Evolutionary conservation across 2,113 vertebrate genomes (phyloP).

Genomic region (Menura novaehollandiae): DNA sequence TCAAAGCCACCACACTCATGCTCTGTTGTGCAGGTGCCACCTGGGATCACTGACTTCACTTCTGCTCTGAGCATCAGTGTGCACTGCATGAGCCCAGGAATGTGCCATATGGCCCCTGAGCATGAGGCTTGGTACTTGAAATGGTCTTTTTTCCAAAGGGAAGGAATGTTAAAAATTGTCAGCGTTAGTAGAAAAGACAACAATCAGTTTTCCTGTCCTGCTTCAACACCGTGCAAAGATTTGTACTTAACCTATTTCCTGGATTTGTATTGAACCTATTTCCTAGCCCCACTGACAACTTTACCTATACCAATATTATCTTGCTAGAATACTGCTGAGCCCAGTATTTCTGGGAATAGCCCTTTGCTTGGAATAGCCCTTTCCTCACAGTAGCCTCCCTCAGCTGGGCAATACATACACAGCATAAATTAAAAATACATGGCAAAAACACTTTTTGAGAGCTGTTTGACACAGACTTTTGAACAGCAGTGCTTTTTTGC

Average conservation of each 20-base stretch:
- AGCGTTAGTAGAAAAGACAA: background rate
- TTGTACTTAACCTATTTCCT: background rate
- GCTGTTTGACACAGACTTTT: too few species aligned
- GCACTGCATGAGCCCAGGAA: background rate
- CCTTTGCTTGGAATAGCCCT: background rate
- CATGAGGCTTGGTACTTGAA: background rate
- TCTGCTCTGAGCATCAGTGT: background rate
- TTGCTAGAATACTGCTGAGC: background rate
- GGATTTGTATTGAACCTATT: background rate
- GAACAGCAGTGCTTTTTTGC: background rate
- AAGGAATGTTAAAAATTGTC: background rate
- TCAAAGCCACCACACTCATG: constrained; percentile 80
- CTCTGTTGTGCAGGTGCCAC: constrained; percentile 79
- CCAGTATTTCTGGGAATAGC: background rate
- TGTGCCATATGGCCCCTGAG: background rate
- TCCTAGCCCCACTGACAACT: background rate
- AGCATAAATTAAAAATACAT: background rate
- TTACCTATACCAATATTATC: background rate
- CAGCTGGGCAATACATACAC: background rate
- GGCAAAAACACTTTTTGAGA: background rate
- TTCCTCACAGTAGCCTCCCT: background rate
- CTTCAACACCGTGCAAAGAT: background rate
- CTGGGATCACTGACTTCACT: background rate
- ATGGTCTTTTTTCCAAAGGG: background rate
- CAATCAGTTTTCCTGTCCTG: background rate